phyloP scores from a whole-genome alignment of 2,888 invertebrate species.

The Halictus ligatus region DNA sequence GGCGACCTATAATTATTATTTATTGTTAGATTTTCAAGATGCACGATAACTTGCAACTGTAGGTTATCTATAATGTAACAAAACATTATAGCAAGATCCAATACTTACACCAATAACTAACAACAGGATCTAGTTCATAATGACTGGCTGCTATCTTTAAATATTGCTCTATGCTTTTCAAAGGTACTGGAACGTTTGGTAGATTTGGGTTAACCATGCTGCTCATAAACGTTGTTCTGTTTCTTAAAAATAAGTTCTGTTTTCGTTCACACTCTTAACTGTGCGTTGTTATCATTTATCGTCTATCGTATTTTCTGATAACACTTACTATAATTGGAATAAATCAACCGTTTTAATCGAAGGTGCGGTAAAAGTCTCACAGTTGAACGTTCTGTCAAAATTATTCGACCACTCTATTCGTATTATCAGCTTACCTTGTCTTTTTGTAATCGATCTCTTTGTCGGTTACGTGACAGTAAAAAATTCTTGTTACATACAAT shows the following conservation, averaged over 20 bases:
- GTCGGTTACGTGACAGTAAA: neutral
- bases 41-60: neutral
- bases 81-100: slow-evolving; percentile 10
- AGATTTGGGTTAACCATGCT: slow-evolving; percentile 83
- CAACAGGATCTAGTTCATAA: slow-evolving; percentile 94
- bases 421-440: neutral
- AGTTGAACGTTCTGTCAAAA: neutral
- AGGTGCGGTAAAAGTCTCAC: neutral
- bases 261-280: neutral
- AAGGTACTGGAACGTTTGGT: slow-evolving; percentile 90
- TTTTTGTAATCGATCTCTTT: neutral
- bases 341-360: neutral
- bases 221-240: neutral
- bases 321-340: neutral
- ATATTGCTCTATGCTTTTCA: slow-evolving; percentile 95
- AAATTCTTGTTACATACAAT: neutral
- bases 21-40: neutral
- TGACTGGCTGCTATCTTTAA: slow-evolving; percentile 96
- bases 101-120: slow-evolving; percentile 94
- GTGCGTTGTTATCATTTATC: neutral
- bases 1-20: slow-evolving; percentile 87
- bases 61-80: neutral
- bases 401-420: neutral
- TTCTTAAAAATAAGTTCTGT: neutral
- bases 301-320: neutral